These are phyloP conservation scores for Knipowitschia caucasica DNA, from an alignment of 2,797 vertebrate genomes.

Conservation along the genomic window DNA sequence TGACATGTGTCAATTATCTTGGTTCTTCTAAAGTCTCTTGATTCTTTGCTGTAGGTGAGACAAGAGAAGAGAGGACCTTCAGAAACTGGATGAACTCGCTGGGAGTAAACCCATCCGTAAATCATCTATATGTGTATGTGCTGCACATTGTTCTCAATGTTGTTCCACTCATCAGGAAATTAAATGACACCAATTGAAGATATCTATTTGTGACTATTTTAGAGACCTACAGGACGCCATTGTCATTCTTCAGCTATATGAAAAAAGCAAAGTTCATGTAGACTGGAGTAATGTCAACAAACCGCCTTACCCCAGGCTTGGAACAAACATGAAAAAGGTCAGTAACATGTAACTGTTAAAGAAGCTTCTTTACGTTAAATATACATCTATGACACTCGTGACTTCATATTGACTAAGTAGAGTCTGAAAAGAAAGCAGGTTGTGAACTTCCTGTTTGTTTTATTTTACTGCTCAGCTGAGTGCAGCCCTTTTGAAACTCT, in stretches of 20 bases:
- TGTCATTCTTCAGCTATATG: slow-evolving; percentile 95
- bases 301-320: slow-evolving; percentile 93
- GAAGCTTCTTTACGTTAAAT: no score
- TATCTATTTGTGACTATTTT: slow-evolving; percentile 5
- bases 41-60: slow-evolving; percentile 81
- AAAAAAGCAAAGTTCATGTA: slow-evolving; percentile 91
- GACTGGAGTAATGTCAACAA: slow-evolving; percentile 97
- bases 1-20: background rate
- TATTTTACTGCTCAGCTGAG: no score
- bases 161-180: no score
- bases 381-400: no score
- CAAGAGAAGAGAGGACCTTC: slow-evolving; percentile 94
- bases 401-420: no score
- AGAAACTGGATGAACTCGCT: slow-evolving; percentile 99
- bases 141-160: background rate
- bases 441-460: no score
- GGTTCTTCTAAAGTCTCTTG: slow-evolving; percentile 13
- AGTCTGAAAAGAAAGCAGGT: no score
- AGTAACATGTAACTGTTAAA: background rate
- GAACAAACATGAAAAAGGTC: slow-evolving; percentile 98
- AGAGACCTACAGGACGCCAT: slow-evolving; percentile 96
- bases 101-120: slow-evolving; percentile 92
- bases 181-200: background rate
- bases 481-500: no score
- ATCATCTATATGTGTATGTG: slow-evolving; percentile 91